Evolutionary conservation across 2,888 invertebrate species (phyloP), one percentile per base, ranked within the genome.

Genomic region (Eledona agricola): DNA sequence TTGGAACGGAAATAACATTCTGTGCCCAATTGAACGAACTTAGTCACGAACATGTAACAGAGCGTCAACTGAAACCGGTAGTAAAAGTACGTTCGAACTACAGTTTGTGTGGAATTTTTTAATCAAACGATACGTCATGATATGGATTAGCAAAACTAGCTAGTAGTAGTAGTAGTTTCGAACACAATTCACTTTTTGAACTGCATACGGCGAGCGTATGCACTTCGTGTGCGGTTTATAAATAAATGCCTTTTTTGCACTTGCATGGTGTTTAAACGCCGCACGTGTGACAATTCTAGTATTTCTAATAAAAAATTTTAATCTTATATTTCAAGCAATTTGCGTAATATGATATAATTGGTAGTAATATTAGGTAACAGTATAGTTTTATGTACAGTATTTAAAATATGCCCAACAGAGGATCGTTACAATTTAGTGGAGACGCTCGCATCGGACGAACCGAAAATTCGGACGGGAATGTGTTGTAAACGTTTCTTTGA

Each of bases 331-430:
- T 45, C 51, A 61, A 61, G 61, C 61, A 32, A 54, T 40, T 51
- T 59, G 57, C 55, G 50, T 57, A 37, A 49, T 51, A 49, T 55
- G 50, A 55, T 53, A 57, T 50, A 56, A 42, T 49, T 40, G 31
- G 37, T 53, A 51, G 13, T 51, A 34, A 38, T 51, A 47, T 28
- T 53, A 53, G 47, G 53, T 55, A 61, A 60, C 55, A 54, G 57
- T 58, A 58, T 59, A 58, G 55, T 52, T n/a, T 35, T 63, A 60
- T 60, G 50, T 60, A 60, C 58, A 62, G 42, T 56, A 49, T 49
- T 28, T 15, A 9, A 7, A 25, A 25, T 11, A 4, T 19, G 3
- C 19, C 3, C 4, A 19, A 19, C n/a, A 9, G 5, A 2, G 11
- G 25, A 6, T 5, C 9, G n/a, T 7, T 7, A 25, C 22, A n/a